Evolutionary conservation across 2,113 vertebrate genomes (phyloP), one percentile per base, ranked within the genome.

Genomic region (Nothocercus julius): DNA sequence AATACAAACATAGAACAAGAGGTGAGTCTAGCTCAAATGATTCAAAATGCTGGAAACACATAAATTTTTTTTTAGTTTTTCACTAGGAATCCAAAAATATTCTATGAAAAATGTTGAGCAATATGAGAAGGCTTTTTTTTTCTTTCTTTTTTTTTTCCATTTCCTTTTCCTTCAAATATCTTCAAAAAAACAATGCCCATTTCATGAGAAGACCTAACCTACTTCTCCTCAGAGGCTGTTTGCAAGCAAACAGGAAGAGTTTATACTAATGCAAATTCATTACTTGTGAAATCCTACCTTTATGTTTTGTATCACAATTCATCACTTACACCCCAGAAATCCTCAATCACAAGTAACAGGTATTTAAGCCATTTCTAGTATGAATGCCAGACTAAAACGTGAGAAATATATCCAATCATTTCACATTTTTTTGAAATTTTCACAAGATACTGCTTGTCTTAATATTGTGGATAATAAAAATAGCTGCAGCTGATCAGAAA

Each of bases 361-460:
- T 66, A 63, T 72, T 93, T 76, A 96, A 88, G 75, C 76, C n/a
- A n/a, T 40, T 96, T 76, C 63, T 63, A 73, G 58, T 15, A 25
- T 0, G 15, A 68, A 82, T 9, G 22, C 38, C 69, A 56, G 80
- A 45, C 77, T 19, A 18, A 85, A 85, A 79, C 2, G 1, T 14
- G n/a, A 68, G 76, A 36, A 88, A 88, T 73, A 30, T 88, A 90
- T 73, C 30, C 86, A 80, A 61, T 15, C 49, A 24, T 49, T 49
- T 49, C 20, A 49, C 49, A 49, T 5, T 49, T 49, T 49, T 22
- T 49, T 49, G 21, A 21, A 49, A 49, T 49, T 49, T 49, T 82
- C 80, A 27, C 47, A 14, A 76, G 36, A 86, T 79, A 22, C 58
- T 19, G 22, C 79, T 90, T 67, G 28, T 14, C 83, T 79, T 54